These are phyloP conservation scores for Amazona finschi DNA, from an alignment of 2,797 vertebrate species.

Conservation along the genomic window DNA sequence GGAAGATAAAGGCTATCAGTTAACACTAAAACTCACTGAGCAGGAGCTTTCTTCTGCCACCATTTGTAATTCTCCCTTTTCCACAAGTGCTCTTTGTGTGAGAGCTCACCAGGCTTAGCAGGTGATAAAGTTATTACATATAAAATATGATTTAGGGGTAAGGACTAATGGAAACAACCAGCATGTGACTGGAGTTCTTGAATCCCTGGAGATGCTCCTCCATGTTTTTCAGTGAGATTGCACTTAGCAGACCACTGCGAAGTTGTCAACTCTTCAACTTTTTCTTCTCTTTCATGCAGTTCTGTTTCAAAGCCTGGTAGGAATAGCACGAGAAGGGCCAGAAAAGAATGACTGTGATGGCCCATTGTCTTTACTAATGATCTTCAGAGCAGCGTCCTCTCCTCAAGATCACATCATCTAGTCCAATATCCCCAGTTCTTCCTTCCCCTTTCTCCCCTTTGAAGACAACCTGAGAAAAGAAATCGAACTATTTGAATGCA, in stretches of 20 bases:
- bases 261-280: background rate
- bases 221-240: conserved; percentile 7
- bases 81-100: background rate
- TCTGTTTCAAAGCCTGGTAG: conserved; percentile 8
- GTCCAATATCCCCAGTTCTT: conserved; percentile 85
- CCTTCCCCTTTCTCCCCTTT: conserved; percentile 89
- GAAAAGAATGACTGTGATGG: background rate
- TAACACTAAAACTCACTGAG: background rate
- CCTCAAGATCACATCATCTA: conserved; percentile 91
- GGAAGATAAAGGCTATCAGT: background rate
- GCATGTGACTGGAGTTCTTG: background rate
- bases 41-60: background rate
- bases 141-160: background rate
- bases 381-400: conserved; percentile 88
- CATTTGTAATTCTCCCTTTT: conserved; percentile 1
- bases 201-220: background rate
- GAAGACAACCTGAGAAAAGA: conserved; percentile 87
- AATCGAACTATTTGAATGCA: background rate
- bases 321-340: background rate
- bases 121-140: background rate
- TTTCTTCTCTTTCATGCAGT: background rate
- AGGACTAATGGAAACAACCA: background rate
- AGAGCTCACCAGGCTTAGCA: background rate
- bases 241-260: conserved; percentile 23
- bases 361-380: conserved; percentile 47